phyloP scores from a whole-genome alignment of 2,113 vertebrate genomes.

The Hiodon tergisus region DNA sequence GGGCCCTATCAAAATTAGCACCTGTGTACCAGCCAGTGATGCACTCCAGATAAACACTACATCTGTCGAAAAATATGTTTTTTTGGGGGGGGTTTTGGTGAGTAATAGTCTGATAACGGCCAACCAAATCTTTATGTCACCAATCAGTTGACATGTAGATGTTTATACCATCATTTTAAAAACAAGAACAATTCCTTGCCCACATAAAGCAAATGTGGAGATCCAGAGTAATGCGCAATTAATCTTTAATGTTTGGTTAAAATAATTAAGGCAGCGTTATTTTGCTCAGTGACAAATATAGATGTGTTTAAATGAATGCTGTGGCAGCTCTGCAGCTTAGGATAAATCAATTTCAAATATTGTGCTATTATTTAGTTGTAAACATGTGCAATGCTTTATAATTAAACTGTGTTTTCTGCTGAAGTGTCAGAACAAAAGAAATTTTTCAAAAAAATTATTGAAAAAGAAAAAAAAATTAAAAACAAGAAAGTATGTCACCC shows the following conservation, averaged over 20 bases:
- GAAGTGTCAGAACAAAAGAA: constrained; percentile 29
- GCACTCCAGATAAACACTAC: too few species aligned
- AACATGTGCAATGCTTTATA: constrained; percentile 40
- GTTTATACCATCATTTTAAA: constrained; percentile 44
- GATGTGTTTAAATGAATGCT: constrained; percentile 66
- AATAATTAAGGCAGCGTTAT: constrained; percentile 72
- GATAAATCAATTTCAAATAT: constrained; percentile 68
- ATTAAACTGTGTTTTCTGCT: constrained; percentile 38
- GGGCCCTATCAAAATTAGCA: too few species aligned
- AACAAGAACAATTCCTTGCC: constrained; percentile 53
- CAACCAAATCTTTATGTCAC: constrained; percentile 1
- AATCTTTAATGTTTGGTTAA: constrained; percentile 76
- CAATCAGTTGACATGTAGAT: constrained; percentile 35
- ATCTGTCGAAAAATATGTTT: too few species aligned
- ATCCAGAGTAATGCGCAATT: constrained; percentile 79
- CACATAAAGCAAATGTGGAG: constrained; percentile 69
- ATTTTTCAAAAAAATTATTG: constrained; percentile 26
- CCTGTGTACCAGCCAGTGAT: too few species aligned
- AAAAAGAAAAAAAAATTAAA: constrained; percentile 19
- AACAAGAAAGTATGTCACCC: constrained; percentile 21
- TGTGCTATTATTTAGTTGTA: constrained; percentile 55
- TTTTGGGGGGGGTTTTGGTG: too few species aligned
- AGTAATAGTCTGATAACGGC: too few species aligned
- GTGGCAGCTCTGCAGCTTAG: constrained; percentile 50
- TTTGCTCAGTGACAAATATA: constrained; percentile 68